phyloP scores from a whole-genome alignment of 2,888 invertebrate genomes.

The Chrysodeixis includens region DNA sequence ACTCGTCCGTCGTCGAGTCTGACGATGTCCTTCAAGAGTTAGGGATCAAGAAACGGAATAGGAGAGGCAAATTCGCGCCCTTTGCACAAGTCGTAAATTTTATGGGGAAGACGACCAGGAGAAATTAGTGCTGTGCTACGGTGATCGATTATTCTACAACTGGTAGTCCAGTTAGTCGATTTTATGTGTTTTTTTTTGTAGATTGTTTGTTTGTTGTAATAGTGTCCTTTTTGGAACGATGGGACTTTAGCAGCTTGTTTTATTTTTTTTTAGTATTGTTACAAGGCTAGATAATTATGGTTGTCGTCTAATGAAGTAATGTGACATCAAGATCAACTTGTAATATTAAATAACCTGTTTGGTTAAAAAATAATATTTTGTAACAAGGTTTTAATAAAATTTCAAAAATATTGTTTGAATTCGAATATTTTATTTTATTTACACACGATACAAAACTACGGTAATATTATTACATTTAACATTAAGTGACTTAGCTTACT shows the following conservation, averaged over 20 bases:
- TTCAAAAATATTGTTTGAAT: slow-evolving; percentile 29
- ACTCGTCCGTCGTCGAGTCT: slow-evolving; percentile 76
- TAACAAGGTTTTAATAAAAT: slow-evolving; percentile 47
- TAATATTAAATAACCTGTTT: slow-evolving; percentile 38
- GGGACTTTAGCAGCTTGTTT: slow-evolving; percentile 15
- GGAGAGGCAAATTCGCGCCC: slow-evolving; percentile 78
- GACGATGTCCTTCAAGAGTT: slow-evolving; percentile 75
- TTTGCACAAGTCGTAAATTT: slow-evolving; percentile 83
- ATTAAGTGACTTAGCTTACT: not conserved
- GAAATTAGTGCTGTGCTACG: slow-evolving; percentile 69
- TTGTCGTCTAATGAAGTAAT: slow-evolving; percentile 30
- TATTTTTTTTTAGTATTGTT: slow-evolving; percentile 24
- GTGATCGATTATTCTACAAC: slow-evolving; percentile 53
- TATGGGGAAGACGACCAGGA: slow-evolving; percentile 79
- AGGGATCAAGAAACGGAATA: slow-evolving; percentile 72
- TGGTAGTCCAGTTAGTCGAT: slow-evolving; percentile 55
- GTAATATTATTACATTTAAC: slow-evolving; percentile 26
- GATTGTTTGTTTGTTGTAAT: slow-evolving; percentile 29
- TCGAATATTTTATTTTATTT: slow-evolving; percentile 30
- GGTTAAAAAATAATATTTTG: slow-evolving; percentile 43
- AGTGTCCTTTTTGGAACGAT: slow-evolving; percentile 31
- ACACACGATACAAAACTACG: slow-evolving; percentile 44
- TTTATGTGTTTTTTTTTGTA: slow-evolving; percentile 41
- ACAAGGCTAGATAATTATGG: slow-evolving; percentile 27
- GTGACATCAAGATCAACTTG: slow-evolving; percentile 44